Base-by-base conservation (phyloP, 1,140 invertebrate genomes). In the Pseudobourletiella spinata region DNA sequence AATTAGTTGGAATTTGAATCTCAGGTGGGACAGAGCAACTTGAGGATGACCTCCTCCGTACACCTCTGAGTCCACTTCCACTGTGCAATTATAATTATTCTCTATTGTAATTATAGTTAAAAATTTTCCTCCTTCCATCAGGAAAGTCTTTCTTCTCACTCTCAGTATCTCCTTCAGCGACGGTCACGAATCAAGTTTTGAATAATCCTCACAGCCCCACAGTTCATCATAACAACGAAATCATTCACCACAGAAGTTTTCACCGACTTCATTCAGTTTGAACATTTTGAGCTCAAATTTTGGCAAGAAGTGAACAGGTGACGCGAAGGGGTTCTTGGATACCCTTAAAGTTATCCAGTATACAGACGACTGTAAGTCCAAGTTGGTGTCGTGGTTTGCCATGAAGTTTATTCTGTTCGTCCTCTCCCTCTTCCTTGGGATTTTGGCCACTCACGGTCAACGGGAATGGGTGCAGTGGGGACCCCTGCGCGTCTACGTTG, bases 381-480 rank as follows among this genome's bases (percentile, higher is more conserved):
- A 22, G 18, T 11, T 22, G 4, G 44, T 48, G 44, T 18, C 44
- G 8, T 11, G 11, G 22, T 39, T 39, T 11, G 44, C 20, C 11
- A 22, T 48, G 44, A 6, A 4, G 44, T 15, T 22, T 6, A 4
- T 48, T 4, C 44, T 48, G 8, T 48, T 22, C 6, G 44, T 4
- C 6, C 18, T 6, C 18, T 8, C 44, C 8, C 11, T 54, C 50
- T 39, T 39, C 32, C n/a, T 39, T 8, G 8, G n/a, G 8, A 39
- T n/a, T 39, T 39, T n/a, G 32, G 32, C 8, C n/a, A n/a, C n/a
- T n/a, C 14, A 26, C 6, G 24, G 50, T 28, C 50, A 54, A 20
- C 20, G 50, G 50, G 50, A 54, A 15, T 54, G 50, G 50, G 50
- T 54, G 11, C 50, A 54, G 20, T 54, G 50, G 50, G 50, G 50